These are phyloP conservation scores for Chrysemys picta DNA, from an alignment of 2,113 vertebrate genomes.

Conservation along the genomic window DNA sequence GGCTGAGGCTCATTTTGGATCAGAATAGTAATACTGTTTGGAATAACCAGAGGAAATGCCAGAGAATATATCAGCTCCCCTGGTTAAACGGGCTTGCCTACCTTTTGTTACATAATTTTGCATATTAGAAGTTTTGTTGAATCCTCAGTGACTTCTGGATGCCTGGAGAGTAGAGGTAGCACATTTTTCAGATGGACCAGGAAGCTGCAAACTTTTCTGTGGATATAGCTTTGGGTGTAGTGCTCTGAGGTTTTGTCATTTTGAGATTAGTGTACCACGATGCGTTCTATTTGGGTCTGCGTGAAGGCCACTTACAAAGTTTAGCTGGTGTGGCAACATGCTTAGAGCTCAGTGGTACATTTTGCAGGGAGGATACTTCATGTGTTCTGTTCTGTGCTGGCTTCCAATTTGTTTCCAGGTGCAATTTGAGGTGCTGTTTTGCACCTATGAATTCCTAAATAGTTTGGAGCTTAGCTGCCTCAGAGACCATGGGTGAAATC, in stretches of 20 bases:
- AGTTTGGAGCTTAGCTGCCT: background rate
- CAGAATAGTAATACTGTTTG: background rate
- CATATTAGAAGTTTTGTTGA: background rate
- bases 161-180: background rate
- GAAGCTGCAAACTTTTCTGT: rapidly evolving
- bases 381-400: rapidly evolving
- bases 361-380: background rate
- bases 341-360: background rate
- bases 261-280: background rate
- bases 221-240: rapidly evolving
- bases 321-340: background rate
- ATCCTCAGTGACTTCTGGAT: background rate
- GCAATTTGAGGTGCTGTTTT: background rate
- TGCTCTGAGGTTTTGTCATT: background rate
- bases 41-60: background rate
- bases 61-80: background rate
- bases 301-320: rapidly evolving
- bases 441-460: background rate
- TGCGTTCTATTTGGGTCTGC: background rate
- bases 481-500: background rate
- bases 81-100: background rate
- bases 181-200: background rate
- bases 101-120: background rate
- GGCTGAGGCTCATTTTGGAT: background rate
- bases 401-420: background rate